These are phyloP conservation scores for Miichthys miiuy DNA, from an alignment of 2,797 vertebrate genomes.

Conservation along the genomic window DNA sequence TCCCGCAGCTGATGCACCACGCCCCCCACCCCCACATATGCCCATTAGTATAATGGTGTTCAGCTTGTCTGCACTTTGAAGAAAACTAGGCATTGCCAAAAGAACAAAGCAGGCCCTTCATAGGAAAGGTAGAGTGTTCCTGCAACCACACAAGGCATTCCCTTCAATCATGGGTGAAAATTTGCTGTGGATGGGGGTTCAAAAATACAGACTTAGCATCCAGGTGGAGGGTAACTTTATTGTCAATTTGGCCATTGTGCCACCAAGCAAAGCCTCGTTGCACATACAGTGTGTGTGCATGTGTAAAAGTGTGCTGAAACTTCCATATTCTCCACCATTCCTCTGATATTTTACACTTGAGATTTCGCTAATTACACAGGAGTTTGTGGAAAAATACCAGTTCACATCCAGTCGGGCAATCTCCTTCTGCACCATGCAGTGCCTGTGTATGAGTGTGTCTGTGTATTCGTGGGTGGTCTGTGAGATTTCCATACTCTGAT, in stretches of 20 bases:
- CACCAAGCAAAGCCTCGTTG: conserved; percentile 11
- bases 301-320: conserved; percentile 18
- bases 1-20: too few species aligned
- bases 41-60: conserved; percentile 59
- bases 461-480: conserved; percentile 73
- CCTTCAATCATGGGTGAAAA: conserved; percentile 29
- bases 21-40: too few species aligned
- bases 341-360: background rate
- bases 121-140: conserved; percentile 15
- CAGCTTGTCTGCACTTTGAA: conserved; percentile 64
- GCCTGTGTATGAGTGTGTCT: conserved; percentile 23
- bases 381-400: conserved; percentile 57
- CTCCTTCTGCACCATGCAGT: conserved; percentile 32
- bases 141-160: conserved; percentile 29
- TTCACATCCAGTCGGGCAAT: conserved; percentile 24
- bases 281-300: conserved; percentile 1
- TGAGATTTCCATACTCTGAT: conserved; percentile 62
- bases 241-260: conserved; percentile 14
- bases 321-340: background rate
- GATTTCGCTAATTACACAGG: conserved; percentile 26
- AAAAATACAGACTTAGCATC: conserved; percentile 19
- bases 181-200: conserved; percentile 17
- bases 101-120: conserved; percentile 52
- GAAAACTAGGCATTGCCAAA: conserved; percentile 53
- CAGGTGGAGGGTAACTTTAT: conserved; percentile 14